Conservation (phyloP, 2,888 invertebrate species). For the Ophonus ardosiacus region DNA sequence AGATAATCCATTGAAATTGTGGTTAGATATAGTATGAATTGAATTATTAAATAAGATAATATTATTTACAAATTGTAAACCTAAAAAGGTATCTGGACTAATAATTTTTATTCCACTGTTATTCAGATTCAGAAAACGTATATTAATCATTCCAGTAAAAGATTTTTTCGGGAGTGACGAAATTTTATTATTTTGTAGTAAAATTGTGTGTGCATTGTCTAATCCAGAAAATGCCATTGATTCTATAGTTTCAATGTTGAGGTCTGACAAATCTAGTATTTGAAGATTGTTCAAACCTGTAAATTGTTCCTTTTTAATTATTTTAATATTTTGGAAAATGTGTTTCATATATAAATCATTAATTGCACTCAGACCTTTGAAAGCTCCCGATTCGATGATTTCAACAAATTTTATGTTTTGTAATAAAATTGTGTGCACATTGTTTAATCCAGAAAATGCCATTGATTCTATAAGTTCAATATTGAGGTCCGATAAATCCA, state of each 20-base stretch:
- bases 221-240: conserved; percentile 31
- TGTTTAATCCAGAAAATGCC: conserved; percentile 23
- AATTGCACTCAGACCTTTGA: conserved; percentile 15
- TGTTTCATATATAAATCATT: not conserved
- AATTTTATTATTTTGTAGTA: conserved; percentile 38
- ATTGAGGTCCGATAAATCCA: conserved; percentile 13
- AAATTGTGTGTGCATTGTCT: not conserved
- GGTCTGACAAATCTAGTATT: conserved; percentile 39
- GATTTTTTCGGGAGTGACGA: not conserved
- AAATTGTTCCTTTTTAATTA: conserved; percentile 21
- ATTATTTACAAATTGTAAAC: not conserved
- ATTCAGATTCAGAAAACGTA: not conserved
- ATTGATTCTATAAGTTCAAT: not conserved
- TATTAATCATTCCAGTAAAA: conserved; percentile 1
- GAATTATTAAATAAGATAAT: not conserved
- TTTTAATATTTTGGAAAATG: conserved; percentile 13
- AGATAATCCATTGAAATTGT: not conserved
- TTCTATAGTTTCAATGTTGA: conserved; percentile 22
- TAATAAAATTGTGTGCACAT: not conserved
- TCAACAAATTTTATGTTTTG: conserved; percentile 22
- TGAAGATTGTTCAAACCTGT: conserved; percentile 10
- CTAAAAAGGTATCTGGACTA: not conserved
- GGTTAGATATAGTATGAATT: not conserved
- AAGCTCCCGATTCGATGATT: conserved; percentile 35
- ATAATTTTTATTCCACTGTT: not conserved